A percentile compares a stretch with the other conserved stretches of the same genome.
These are phyloP conservation scores for Aix galericulata DNA, from an alignment of 2,113 vertebrate species.

Conservation along the genomic window DNA sequence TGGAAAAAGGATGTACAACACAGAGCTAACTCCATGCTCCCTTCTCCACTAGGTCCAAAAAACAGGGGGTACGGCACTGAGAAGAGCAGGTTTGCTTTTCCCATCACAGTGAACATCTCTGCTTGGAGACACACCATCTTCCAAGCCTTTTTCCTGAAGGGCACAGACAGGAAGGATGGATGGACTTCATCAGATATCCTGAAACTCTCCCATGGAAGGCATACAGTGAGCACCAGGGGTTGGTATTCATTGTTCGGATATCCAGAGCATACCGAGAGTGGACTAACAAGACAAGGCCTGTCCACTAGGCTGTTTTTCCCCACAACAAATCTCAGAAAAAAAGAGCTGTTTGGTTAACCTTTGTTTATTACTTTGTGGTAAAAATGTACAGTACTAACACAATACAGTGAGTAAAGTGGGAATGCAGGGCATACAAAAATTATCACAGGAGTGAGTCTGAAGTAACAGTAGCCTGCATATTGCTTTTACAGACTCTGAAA, in stretches of 20 bases:
- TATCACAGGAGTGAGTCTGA: background rate
- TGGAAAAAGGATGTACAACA: background rate
- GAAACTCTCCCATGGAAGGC: background rate
- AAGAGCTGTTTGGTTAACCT: background rate
- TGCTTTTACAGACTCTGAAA: background rate
- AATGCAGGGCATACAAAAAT: background rate
- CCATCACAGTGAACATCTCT: background rate
- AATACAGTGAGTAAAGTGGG: background rate
- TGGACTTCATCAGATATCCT: background rate
- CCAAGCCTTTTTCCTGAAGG: background rate
- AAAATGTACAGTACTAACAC: background rate
- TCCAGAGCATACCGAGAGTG: background rate
- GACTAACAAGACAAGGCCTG: background rate
- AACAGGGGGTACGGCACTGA: background rate
- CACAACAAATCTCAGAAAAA: background rate
- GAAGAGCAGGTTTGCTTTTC: background rate
- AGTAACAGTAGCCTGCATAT: background rate
- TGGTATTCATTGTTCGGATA: accelerated
- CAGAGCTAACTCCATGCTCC: background rate
- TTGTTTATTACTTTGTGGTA: background rate
- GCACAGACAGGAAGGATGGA: background rate
- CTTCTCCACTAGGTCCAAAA: background rate
- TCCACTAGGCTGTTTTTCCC: background rate
- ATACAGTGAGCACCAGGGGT: background rate
- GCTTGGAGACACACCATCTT: background rate